A percentile compares a stretch with the other conserved stretches of the same genome.
Conservation (phyloP, 2,888 invertebrate species). For the Laothoe populi region DNA sequence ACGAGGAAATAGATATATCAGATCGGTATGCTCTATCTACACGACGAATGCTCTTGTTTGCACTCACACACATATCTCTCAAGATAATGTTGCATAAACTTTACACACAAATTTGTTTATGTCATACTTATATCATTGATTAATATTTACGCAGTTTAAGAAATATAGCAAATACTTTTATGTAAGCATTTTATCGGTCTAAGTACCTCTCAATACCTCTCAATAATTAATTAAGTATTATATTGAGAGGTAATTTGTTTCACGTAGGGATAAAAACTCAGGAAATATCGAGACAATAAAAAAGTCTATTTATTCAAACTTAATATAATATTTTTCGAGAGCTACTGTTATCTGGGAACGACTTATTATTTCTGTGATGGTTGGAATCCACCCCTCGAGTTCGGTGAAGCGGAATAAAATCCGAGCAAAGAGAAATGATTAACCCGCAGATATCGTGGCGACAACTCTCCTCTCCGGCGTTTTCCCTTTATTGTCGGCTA, state of each 20-base stretch:
- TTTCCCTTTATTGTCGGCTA: slow-evolving; percentile 59
- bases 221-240: too few relatives aligned
- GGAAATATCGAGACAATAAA: too few relatives aligned
- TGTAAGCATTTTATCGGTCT: background rate
- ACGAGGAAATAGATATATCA: slow-evolving; percentile 78
- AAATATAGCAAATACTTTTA: background rate
- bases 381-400: slow-evolving; percentile 56
- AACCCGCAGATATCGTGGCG: slow-evolving; percentile 65
- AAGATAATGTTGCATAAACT: slow-evolving; percentile 79
- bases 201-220: background rate
- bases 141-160: slow-evolving; percentile 53
- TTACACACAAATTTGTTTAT: slow-evolving; percentile 61
- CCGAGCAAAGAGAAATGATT: slow-evolving; percentile 73
- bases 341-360: slow-evolving; percentile 68
- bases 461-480: slow-evolving; percentile 49
- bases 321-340: slow-evolving; percentile 34
- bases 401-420: slow-evolving; percentile 69
- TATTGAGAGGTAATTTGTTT: too few relatives aligned
- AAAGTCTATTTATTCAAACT: too few relatives aligned
- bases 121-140: slow-evolving; percentile 56
- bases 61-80: slow-evolving; percentile 72
- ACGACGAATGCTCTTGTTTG: slow-evolving; percentile 63
- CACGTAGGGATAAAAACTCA: too few relatives aligned
- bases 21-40: slow-evolving; percentile 74
- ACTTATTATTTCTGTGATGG: slow-evolving; percentile 63